Evolutionary conservation across 2,113 vertebrate genomes (phyloP).

Genomic region (Pavo muticus): DNA sequence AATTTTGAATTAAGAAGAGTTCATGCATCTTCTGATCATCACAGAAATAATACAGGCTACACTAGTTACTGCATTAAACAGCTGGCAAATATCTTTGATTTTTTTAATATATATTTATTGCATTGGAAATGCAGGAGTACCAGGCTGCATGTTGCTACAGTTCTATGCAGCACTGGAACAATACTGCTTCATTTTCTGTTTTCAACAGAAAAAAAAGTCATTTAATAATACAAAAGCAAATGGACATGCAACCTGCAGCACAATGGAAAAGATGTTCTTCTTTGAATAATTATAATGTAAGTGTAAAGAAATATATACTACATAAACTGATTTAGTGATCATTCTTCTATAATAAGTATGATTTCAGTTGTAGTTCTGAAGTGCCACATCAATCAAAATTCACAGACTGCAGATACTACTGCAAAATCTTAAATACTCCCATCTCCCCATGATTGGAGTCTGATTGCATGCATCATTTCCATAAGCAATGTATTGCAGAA

Average conservation of each 20-base stretch:
- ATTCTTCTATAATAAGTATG: conserved; percentile 52
- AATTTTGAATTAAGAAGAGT: background rate
- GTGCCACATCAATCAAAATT: conserved; percentile 55
- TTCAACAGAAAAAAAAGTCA: conserved; percentile 28
- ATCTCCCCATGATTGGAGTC: background rate
- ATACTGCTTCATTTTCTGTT: conserved; percentile 18
- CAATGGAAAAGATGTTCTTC: conserved; percentile 33
- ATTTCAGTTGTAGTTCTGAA: conserved; percentile 42
- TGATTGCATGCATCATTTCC: background rate
- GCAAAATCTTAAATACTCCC: conserved; percentile 9
- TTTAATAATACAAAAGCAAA: conserved; percentile 54
- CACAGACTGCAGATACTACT: conserved; percentile 14
- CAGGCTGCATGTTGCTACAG: background rate
- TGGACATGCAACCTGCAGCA: conserved; percentile 40
- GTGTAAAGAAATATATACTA: conserved; percentile 53
- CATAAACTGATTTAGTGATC: conserved; percentile 58
- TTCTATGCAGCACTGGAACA: background rate
- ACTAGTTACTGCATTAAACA: background rate
- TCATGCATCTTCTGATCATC: background rate
- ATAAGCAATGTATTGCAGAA: background rate
- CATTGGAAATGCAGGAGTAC: conserved; percentile 12
- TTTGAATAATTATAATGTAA: conserved; percentile 61
- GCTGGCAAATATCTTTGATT: background rate
- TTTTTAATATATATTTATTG: conserved; percentile 53
- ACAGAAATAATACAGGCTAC: background rate